Evolutionary conservation across 2,113 vertebrate species (phyloP).

Genomic region (Lagenorhynchus albirostris): DNA sequence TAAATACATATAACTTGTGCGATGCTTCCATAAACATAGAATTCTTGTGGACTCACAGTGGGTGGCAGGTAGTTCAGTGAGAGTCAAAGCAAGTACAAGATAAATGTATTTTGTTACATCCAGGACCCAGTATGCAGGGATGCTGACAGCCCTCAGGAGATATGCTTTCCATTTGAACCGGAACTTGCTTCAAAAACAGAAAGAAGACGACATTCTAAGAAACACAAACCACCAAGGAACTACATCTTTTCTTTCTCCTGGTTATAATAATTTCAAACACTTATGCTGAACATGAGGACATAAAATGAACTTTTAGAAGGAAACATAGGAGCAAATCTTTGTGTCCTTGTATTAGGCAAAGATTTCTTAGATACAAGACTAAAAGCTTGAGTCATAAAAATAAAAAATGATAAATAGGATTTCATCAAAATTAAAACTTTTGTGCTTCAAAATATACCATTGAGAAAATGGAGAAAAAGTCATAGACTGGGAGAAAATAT

Average conservation of each 20-base stretch:
- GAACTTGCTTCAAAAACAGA: background rate
- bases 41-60: background rate
- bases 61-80: background rate
- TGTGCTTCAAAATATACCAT: too few species aligned
- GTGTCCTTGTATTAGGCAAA: background rate
- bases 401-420: background rate
- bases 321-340: background rate
- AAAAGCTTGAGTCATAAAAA: background rate
- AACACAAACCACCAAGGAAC: background rate
- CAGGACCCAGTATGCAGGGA: background rate
- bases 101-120: background rate
- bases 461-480: background rate
- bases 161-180: background rate
- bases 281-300: background rate
- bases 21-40: background rate
- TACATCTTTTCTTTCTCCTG: background rate
- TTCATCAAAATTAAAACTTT: too few species aligned
- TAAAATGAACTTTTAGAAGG: background rate
- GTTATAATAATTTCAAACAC: background rate
- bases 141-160: background rate
- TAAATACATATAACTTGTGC: background rate
- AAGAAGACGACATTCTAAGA: background rate
- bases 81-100: background rate
- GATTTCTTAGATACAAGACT: background rate
- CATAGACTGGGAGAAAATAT: background rate